Evolutionary conservation across 2,113 vertebrate species (phyloP).

Genomic region (Phocoena sinus): DNA sequence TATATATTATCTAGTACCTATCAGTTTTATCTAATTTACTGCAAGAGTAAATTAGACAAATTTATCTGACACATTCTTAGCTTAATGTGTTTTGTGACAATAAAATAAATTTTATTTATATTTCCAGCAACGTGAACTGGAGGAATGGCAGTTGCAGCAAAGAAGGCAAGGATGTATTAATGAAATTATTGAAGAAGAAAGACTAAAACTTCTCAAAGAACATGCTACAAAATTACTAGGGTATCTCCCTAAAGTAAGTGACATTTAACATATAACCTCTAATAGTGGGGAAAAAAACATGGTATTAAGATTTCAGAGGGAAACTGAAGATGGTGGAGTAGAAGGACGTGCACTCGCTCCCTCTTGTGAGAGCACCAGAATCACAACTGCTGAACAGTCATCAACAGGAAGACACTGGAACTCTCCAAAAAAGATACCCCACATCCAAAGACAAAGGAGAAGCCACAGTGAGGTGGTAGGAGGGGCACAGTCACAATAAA

Average conservation of each 20-base stretch:
- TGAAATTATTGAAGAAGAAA: constrained; percentile 93
- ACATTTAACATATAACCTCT: background rate
- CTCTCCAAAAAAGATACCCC: no score
- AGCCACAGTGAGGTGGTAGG: no score
- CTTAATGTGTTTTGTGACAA: background rate
- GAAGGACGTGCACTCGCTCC: no score
- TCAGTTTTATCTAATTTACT: background rate
- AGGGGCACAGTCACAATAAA: no score
- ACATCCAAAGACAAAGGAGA: no score
- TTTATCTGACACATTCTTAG: background rate
- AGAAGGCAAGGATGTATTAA: constrained; percentile 79
- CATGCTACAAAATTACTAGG: constrained; percentile 91
- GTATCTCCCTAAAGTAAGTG: constrained; percentile 91
- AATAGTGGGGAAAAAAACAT: background rate
- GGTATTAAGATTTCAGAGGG: background rate
- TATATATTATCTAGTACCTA: background rate
- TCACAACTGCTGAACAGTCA: no score
- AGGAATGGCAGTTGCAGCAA: constrained; percentile 84
- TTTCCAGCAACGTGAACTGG: constrained; percentile 85
- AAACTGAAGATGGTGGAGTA: no score
- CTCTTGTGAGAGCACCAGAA: no score
- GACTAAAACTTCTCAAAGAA: constrained; percentile 88
- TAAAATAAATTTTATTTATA: background rate
- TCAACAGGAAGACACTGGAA: no score
- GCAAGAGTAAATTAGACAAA: background rate